phyloP scores from a whole-genome alignment of 2,797 vertebrate species.

The Amblyraja radiata region DNA sequence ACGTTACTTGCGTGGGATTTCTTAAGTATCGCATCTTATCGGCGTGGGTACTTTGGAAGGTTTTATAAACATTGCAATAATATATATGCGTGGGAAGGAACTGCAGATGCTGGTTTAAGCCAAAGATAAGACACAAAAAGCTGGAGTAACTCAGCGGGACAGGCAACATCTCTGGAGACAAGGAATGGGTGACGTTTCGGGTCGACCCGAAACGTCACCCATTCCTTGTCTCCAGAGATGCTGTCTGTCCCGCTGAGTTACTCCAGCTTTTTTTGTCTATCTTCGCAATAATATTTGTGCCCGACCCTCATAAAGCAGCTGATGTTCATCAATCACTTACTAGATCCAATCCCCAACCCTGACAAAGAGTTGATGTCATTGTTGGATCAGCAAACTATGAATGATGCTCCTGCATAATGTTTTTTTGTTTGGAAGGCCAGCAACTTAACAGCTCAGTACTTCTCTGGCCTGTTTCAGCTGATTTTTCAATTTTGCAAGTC shows the following conservation, averaged over 20 bases:
- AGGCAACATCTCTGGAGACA: too few species aligned
- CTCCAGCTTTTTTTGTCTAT: too few species aligned
- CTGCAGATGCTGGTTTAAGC: too few species aligned
- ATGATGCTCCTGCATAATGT: neutral
- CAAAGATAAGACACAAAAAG: too few species aligned
- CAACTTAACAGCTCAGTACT: neutral
- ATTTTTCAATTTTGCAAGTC: constrained; percentile 15
- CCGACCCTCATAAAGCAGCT: neutral
- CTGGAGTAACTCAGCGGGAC: too few species aligned
- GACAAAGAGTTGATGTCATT: constrained; percentile 22
- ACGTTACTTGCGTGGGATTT: neutral
- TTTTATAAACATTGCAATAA: neutral
- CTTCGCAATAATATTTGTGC: constrained; percentile 16
- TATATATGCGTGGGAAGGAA: too few species aligned
- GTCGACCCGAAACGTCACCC: too few species aligned
- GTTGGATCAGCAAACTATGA: neutral
- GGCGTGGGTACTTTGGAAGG: neutral
- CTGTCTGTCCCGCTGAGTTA: too few species aligned
- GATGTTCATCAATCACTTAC: neutral
- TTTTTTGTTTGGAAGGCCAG: neutral
- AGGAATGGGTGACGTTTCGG: too few species aligned
- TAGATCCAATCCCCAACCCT: neutral
- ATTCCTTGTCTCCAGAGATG: too few species aligned
- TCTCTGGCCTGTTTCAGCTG: neutral
- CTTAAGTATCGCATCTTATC: neutral